Percentiles rank a stretch among this genome's conserved stretches.
Conservation (phyloP, 2,888 invertebrate genomes). For the Drosophila ezoana region DNA sequence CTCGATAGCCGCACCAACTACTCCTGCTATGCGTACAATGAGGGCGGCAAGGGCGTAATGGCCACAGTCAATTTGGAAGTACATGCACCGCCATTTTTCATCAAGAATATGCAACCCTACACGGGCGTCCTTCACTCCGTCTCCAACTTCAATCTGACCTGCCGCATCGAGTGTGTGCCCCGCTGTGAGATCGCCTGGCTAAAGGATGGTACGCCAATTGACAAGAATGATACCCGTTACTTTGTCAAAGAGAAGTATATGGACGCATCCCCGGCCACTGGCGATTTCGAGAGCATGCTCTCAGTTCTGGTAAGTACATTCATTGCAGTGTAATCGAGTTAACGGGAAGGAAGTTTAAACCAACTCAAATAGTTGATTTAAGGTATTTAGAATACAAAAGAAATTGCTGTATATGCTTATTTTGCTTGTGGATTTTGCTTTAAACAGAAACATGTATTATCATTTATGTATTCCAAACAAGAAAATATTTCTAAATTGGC, state of each 20-base stretch:
- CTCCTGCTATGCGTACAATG: constrained; percentile 94
- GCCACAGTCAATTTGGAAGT: constrained; percentile 90
- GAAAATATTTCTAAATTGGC: no score
- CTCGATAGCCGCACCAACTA: constrained; percentile 95
- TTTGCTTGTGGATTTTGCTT: no score
- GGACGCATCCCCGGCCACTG: constrained; percentile 91
- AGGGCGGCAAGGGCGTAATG: constrained; percentile 91
- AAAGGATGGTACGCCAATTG: constrained; percentile 90
- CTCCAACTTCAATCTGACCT: constrained; percentile 91
- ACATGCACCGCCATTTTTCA: constrained; percentile 94
- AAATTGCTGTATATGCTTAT: no score
- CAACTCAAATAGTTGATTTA: neutral
- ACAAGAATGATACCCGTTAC: constrained; percentile 87
- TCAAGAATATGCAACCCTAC: constrained; percentile 92
- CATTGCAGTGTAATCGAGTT: constrained; percentile 9
- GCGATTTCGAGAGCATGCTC: constrained; percentile 94
- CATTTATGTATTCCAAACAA: no score
- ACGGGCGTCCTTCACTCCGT: constrained; percentile 92
- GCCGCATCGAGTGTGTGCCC: constrained; percentile 95
- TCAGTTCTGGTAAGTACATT: constrained; percentile 90
- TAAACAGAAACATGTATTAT: no score
- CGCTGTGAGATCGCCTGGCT: constrained; percentile 94
- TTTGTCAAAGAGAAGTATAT: constrained; percentile 89
- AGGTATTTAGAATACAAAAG: neutral
- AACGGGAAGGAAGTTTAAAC: neutral